Evolutionary conservation across 2,113 vertebrate genomes (phyloP).

Genomic region (Lepus europaeus): DNA sequence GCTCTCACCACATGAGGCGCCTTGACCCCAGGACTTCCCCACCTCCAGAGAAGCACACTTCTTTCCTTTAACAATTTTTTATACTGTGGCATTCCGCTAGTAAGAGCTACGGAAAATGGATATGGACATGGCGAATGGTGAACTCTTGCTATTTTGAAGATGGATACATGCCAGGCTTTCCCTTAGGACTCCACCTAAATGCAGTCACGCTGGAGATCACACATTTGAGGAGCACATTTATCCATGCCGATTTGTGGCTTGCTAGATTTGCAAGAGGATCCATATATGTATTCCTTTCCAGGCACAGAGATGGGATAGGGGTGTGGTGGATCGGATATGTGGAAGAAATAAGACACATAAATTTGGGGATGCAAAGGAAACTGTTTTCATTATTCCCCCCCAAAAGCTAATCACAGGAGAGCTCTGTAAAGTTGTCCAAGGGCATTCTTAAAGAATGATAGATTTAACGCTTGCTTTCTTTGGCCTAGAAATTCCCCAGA

Average conservation of each 20-base stretch:
- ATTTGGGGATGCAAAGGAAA: background rate
- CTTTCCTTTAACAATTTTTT: background rate
- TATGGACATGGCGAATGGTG: background rate
- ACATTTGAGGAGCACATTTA: background rate
- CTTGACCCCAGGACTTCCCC: background rate
- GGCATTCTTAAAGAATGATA: slow-evolving; percentile 35
- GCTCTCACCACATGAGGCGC: background rate
- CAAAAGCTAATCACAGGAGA: slow-evolving; percentile 10
- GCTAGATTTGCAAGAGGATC: background rate
- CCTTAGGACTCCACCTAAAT: background rate
- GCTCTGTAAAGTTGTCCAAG: slow-evolving; percentile 20
- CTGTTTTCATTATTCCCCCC: background rate
- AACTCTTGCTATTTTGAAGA: background rate
- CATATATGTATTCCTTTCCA: background rate
- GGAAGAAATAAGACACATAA: background rate
- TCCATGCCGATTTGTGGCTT: background rate
- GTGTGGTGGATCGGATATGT: too few relatives aligned
- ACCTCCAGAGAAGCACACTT: too few relatives aligned
- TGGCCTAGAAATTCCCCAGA: slow-evolving; percentile 49
- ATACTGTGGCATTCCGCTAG: background rate
- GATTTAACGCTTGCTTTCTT: slow-evolving; percentile 57
- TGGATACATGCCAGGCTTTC: background rate
- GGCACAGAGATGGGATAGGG: background rate
- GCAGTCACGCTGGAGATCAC: background rate
- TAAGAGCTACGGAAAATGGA: background rate